A percentile compares a stretch with the other conserved stretches of the same genome.
These are phyloP conservation scores for Erythrocebus patas DNA, from an alignment of 2,113 vertebrate genomes.

Conservation along the genomic window DNA sequence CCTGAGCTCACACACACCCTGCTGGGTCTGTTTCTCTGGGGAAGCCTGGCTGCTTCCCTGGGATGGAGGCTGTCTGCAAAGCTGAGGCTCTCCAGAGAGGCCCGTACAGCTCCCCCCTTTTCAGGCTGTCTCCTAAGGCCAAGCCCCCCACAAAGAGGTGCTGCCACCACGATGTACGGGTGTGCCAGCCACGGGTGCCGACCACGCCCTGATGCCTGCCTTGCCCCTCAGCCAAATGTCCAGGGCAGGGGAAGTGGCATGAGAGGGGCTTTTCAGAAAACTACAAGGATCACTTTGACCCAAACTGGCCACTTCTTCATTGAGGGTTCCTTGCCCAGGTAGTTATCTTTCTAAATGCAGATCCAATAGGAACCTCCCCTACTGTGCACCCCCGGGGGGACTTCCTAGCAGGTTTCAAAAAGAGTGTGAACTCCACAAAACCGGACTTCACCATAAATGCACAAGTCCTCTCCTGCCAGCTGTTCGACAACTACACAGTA, in stretches of 20 bases:
- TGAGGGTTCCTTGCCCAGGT: background rate
- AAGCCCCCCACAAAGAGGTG: background rate
- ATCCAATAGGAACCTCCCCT: too few relatives aligned
- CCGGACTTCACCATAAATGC: too few relatives aligned
- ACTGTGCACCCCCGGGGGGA: background rate
- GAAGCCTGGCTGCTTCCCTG: background rate
- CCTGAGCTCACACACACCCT: background rate
- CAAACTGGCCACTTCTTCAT: background rate
- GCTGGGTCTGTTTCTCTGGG: background rate
- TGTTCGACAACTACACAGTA: background rate
- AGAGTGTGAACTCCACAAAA: background rate
- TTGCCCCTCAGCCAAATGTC: too few relatives aligned
- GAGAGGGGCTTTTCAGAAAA: background rate
- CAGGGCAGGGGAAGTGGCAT: background rate
- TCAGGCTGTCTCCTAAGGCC: background rate
- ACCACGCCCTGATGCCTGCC: too few relatives aligned
- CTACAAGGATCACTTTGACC: fast-evolving
- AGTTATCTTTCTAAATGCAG: background rate
- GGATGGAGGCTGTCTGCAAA: background rate
- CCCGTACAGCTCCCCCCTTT: background rate
- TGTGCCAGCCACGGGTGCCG: too few relatives aligned
- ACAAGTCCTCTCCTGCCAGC: too few relatives aligned
- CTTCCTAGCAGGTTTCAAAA: background rate
- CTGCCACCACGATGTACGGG: too few relatives aligned
- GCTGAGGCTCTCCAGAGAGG: too few relatives aligned